These are phyloP conservation scores for Ciconia maguari DNA, from an alignment of 2,113 vertebrate species.

Conservation along the genomic window DNA sequence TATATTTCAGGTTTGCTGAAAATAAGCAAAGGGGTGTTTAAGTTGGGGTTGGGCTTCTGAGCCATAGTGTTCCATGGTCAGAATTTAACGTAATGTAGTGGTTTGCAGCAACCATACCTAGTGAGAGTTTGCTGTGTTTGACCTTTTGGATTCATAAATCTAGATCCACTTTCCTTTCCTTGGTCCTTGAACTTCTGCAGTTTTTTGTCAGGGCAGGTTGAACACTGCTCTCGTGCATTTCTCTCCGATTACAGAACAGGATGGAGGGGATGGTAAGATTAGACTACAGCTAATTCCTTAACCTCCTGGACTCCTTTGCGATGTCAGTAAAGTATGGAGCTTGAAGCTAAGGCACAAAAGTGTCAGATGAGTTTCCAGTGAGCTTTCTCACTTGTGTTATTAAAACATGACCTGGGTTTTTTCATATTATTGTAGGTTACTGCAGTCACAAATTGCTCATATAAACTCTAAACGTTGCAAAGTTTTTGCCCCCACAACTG, in stretches of 20 bases:
- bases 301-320: background rate
- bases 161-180: slow-evolving; percentile 20
- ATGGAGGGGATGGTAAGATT: background rate
- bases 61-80: background rate
- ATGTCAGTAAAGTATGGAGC: background rate
- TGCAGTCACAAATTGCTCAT: background rate
- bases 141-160: slow-evolving; percentile 46
- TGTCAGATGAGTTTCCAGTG: background rate
- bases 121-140: background rate
- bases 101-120: background rate
- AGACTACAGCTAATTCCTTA: background rate
- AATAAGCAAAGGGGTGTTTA: background rate
- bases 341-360: background rate
- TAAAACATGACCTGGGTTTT: background rate
- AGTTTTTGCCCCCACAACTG: background rate
- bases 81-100: background rate
- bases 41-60: background rate
- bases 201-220: background rate
- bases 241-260: background rate
- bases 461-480: background rate
- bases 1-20: background rate
- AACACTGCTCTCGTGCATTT: background rate
- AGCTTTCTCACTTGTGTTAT: background rate
- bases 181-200: background rate
- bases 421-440: background rate